These are phyloP conservation scores for Stegana nigrithorax DNA, from an alignment of 2,888 invertebrate species.

Conservation along the genomic window DNA sequence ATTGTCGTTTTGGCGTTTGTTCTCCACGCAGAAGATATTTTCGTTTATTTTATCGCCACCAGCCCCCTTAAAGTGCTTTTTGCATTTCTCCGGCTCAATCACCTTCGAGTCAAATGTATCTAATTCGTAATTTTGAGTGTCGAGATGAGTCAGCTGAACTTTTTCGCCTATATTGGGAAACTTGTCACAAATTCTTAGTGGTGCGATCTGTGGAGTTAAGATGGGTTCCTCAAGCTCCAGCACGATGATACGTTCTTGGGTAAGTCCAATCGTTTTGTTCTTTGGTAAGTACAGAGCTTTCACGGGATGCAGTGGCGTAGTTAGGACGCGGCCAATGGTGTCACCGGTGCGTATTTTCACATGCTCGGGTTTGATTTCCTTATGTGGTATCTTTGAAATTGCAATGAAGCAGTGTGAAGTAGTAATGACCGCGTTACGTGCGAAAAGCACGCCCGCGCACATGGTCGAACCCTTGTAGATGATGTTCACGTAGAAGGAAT, in stretches of 20 bases:
- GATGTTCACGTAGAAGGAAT: slow-evolving; percentile 33
- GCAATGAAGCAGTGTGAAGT: slow-evolving; percentile 35
- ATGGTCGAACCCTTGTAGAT: slow-evolving; percentile 32
- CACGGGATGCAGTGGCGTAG: background rate
- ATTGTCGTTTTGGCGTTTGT: slow-evolving; percentile 4
- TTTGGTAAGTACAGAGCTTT: slow-evolving; percentile 26
- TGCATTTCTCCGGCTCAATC: slow-evolving; percentile 3
- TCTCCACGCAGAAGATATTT: slow-evolving; percentile 29
- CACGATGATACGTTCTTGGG: slow-evolving; percentile 16
- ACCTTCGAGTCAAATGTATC: slow-evolving; percentile 12
- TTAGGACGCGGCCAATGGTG: background rate
- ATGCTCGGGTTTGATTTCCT: slow-evolving; percentile 26
- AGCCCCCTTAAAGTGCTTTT: too few species aligned
- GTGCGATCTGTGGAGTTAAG: slow-evolving; percentile 13
- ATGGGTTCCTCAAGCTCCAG: slow-evolving; percentile 15
- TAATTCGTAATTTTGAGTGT: slow-evolving; percentile 5
- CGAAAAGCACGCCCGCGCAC: slow-evolving; percentile 36
- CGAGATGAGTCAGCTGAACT: slow-evolving; percentile 24
- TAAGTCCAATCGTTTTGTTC: background rate
- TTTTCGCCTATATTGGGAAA: background rate
- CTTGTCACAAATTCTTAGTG: background rate
- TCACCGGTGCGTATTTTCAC: slow-evolving; percentile 30
- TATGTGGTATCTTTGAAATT: background rate
- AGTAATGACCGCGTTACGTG: slow-evolving; percentile 38
- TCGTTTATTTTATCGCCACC: background rate